Base-by-base conservation (phyloP, 2,888 invertebrate genomes). In the Gari tellinella region DNA sequence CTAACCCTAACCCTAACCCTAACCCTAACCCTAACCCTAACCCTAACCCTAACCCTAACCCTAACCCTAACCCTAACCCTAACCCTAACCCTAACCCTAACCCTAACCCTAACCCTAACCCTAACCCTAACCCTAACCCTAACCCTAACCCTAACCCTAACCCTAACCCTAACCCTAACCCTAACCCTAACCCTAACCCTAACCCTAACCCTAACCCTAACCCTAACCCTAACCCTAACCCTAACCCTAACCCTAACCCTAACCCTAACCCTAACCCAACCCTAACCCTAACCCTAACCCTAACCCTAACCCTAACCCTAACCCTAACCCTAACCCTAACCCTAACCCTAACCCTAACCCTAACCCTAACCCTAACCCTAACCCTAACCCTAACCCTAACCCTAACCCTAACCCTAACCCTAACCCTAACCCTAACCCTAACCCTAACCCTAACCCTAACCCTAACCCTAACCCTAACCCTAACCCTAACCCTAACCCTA, bases 1-100 rank as follows among this genome's bases (percentile, higher is more conserved):
- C 69, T 78, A 68, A 49, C 75, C 72, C 73, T 78, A 69, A 79
- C 76, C 82, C 82, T 79, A 69, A 82, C 76, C 82, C n/a, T n/a
- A n/a, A n/a, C n/a, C n/a, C n/a, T n/a, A 53, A 72, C 70, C 64
- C 63, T 68, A 67, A 68, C 74, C 72, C 68, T 74, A 70, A 70
- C 79, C 79, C 70, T 80, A 76, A 79, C 83, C 80, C 72, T 61
- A 62, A 57, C 66, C 62, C 46, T 63, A 62, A 57, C 66, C 62
- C 48, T 49, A 63, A 57, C 69, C 66, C 57, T 61, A 72, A 61
- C 66, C 65, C 57, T 61, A 65, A 61, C 72, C 66, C 62, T 66
- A 72, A 65, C 72, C 66, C 62, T 65, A 65, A 63, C n/a, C 70
- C 64, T 65, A 72, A 72, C 72, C 70, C 61, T 49, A 46, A 62